Base-by-base conservation (phyloP, 2,888 invertebrate genomes). In the Eristalinus sepulchralis region DNA sequence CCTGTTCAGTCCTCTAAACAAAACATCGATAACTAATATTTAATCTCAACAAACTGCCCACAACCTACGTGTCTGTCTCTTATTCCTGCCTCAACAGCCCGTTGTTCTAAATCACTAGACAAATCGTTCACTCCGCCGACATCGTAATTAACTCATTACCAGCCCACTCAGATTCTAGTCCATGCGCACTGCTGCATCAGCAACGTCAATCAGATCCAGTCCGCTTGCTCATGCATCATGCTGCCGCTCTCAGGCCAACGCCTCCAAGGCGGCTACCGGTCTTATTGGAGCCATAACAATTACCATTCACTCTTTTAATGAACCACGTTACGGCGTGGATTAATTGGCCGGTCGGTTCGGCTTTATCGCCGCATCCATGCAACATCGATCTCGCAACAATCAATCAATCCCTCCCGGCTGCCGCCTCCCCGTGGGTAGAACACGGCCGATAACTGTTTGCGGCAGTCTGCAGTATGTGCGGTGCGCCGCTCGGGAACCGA, bases 371-470 rank as follows among this genome's bases (percentile, higher is more conserved):
- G 36, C 63, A 78, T 78, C 59, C 64, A 79, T 75, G 83, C 60
- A 59, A 59, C 64, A 79, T 68, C 63, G 59, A 70, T 75, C 53
- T 70, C 34, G 70, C 75, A 73, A 47, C 79, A 67, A 83, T 83
- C 82, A 83, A 83, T 83, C 83, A 83, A 73, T 68, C 22, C 59
- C 22, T n/a, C 17, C 22, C 31, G 36, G 63, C 62, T 27, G 24
- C 22, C 27, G 62, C 34, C 36, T 17, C 17, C 0, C 17, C 17
- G 17, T 34, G 9, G 9, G 34, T 10, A 34, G 72, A 83, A 68
- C 83, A 78, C 62, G 63, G 57, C 57, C 77, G 67, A 72, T 78
- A 78, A 83, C 83, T 83, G 78, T 78, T 53, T 72, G 77, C 33
- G 36, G 66, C 60, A 53, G 76, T 76, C 47, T 55, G 59, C 34